A percentile compares a stretch with the other conserved stretches of the same genome.
Conservation (phyloP, 1,140 invertebrate genomes). For the Dendroctonus valens region DNA sequence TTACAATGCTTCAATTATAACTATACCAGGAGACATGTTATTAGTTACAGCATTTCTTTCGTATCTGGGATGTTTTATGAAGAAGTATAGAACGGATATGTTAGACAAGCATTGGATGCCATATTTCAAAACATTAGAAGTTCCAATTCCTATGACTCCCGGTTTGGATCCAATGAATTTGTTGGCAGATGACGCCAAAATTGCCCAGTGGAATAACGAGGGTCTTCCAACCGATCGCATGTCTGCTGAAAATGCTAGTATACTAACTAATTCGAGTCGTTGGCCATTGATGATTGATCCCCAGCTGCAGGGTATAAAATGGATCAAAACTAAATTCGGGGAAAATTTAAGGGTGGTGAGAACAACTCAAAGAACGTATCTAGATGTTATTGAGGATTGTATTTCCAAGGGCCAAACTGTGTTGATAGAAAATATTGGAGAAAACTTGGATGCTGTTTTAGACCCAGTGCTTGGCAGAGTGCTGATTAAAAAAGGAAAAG, state of each 20-base stretch:
- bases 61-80: conserved; percentile 92
- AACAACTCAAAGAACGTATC: conserved; percentile 77
- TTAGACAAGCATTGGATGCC: conserved; percentile 81
- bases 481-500: conserved; percentile 79
- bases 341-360: conserved; percentile 70
- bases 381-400: conserved; percentile 81
- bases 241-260: conserved; percentile 93
- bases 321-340: conserved; percentile 86
- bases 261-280: conserved; percentile 82
- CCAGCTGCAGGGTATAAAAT: conserved; percentile 88
- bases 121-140: conserved; percentile 60
- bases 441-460: conserved; percentile 85
- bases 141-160: conserved; percentile 72
- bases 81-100: conserved; percentile 77
- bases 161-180: conserved; percentile 78
- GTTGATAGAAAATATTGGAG: conserved; percentile 87
- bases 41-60: conserved; percentile 92
- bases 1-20: conserved; percentile 61
- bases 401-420: conserved; percentile 72
- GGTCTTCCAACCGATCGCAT: conserved; percentile 88
- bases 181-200: conserved; percentile 86
- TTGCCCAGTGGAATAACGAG: conserved; percentile 93
- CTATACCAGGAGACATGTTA: conserved; percentile 86
- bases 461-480: conserved; percentile 86
- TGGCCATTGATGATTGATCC: conserved; percentile 97